Base-by-base conservation (phyloP, 2,113 vertebrate genomes). In the western clawed frog (Xenopus tropicalis) region DNA sequence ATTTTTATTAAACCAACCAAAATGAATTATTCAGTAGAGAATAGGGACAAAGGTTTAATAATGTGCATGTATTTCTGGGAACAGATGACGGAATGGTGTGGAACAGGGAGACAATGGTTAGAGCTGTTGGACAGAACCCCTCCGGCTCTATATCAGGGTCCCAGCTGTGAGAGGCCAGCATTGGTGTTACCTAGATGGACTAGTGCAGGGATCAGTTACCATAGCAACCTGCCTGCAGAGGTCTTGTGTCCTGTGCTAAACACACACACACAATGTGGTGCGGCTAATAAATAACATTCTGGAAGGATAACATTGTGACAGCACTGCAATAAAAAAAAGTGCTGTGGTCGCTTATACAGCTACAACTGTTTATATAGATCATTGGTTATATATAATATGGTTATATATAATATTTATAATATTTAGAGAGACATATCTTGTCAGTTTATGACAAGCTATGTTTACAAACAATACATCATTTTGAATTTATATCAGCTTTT, bases 81-180 rank as follows among this genome's bases (percentile, higher is more conserved):
- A 54, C 52, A 54, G 19, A 54, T n/a, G 19, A 17, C 1, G 3
- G 16, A 52, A 16, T 52, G 48, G 14, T 4, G 23, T 13, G 21
- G 11, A 59, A 59, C 57, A 59, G 57, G 5, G 46, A 24, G 57
- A 59, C 6, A 19, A 71, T 51, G 46, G 69, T 16, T 24, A n/a
- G 24, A 24, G 43, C 56, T 71, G 14, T 22, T 54, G 58, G 46
- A 42, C 29, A 56, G 61, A 64, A 56, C 63, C 46, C 70, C 63
- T 25, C 52, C 46, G 51, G 44, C 24, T 25, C 20, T 48, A 56
- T 58, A 66, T 54, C 59, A 29, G 25, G 14, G 46, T 24, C 44
- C 73, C 66, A 22, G 73, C 66, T 76, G 66, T 56, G 66, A 62
- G 57, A 42, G 20, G 64, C 66, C 66, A 69, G 25, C 37, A 61